Percentiles rank a stretch among this genome's conserved stretches.
phyloP scores from a whole-genome alignment of 1,140 invertebrate genomes.

The Andrena cerasifolii region DNA sequence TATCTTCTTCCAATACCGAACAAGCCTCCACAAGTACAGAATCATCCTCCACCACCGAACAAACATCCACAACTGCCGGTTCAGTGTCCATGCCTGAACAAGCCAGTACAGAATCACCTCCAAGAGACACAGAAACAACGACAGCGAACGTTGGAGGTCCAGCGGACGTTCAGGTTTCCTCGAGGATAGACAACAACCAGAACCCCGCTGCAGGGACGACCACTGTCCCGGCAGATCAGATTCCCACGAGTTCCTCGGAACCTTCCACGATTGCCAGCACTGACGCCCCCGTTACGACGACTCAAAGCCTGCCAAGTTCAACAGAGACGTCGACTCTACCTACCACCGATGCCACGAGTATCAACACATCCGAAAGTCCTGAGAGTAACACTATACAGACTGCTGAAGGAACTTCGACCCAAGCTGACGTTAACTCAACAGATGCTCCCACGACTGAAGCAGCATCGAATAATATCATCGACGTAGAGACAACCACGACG shows the following conservation, averaged over 20 bases:
- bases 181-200: neutral
- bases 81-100: neutral
- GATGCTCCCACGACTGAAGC: slow-evolving; percentile 34
- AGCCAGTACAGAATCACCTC: slow-evolving; percentile 25
- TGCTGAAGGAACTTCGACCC: slow-evolving; percentile 16
- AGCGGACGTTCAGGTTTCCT: neutral
- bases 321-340: neutral
- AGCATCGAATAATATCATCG: slow-evolving; percentile 24
- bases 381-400: slow-evolving; percentile 52
- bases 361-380: slow-evolving; percentile 11
- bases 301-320: neutral
- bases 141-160: slow-evolving; percentile 4
- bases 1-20: neutral
- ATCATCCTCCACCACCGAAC: slow-evolving; percentile 13
- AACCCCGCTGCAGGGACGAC: neutral
- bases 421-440: slow-evolving; percentile 7
- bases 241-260: neutral
- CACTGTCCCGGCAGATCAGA: neutral
- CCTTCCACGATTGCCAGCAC: neutral
- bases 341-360: neutral
- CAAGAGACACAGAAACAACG: neutral
- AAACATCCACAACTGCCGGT: neutral
- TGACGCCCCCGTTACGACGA: neutral
- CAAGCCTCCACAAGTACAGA: slow-evolving; percentile 37
- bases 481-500: slow-evolving; percentile 23